Evolutionary conservation across 2,797 vertebrate species (phyloP).

Genomic region (Apogon hyalosoma): DNA sequence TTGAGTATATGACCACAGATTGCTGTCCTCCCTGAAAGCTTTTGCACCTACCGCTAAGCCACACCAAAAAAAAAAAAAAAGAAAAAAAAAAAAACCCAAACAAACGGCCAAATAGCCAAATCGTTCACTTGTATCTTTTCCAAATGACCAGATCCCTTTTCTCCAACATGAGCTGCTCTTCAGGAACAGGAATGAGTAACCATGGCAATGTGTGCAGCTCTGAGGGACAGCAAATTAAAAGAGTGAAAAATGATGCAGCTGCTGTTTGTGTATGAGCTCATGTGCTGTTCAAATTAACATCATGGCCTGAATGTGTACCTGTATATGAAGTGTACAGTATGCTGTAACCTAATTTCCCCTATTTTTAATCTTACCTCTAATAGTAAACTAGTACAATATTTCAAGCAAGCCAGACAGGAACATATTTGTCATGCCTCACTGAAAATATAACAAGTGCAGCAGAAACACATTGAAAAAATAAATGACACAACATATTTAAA

Average conservation of each 20-base stretch:
- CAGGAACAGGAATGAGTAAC: slow-evolving; percentile 50
- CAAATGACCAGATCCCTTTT: slow-evolving; percentile 37
- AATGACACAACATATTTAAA: no score
- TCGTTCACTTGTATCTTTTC: slow-evolving; percentile 27
- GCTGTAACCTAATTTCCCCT: background rate
- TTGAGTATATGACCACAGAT: slow-evolving; percentile 19
- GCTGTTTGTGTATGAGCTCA: slow-evolving; percentile 44
- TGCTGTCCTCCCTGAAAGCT: slow-evolving; percentile 16
- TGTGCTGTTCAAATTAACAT: slow-evolving; percentile 9
- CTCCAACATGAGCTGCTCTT: slow-evolving; percentile 32
- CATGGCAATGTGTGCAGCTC: slow-evolving; percentile 28
- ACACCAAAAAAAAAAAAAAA: slow-evolving; percentile 19
- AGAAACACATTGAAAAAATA: background rate
- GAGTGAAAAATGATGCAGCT: slow-evolving; percentile 41
- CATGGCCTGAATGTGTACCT: slow-evolving; percentile 8
- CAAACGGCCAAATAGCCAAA: slow-evolving; percentile 44
- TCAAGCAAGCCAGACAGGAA: background rate
- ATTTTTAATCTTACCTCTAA: background rate
- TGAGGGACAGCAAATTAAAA: slow-evolving; percentile 38
- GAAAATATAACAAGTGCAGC: background rate
- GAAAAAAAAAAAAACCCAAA: no score
- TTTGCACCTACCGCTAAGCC: slow-evolving; percentile 17
- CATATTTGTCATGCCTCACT: slow-evolving; percentile 1
- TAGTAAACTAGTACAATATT: background rate
- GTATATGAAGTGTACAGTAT: background rate